These are phyloP conservation scores for Baronia brevicornis DNA, from an alignment of 2,888 invertebrate genomes.

Conservation along the genomic window DNA sequence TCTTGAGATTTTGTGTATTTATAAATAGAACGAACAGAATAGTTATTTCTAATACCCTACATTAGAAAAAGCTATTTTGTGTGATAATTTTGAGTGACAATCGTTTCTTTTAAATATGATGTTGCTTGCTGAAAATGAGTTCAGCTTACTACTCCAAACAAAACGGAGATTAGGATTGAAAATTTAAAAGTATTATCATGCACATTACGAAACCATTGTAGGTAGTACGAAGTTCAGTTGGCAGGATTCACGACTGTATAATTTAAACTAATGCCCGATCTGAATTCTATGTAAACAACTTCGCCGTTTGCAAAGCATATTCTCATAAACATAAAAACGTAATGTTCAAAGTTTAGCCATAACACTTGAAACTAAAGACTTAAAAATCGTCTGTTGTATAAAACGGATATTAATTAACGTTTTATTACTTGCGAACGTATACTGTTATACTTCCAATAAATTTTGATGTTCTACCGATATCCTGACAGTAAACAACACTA, in stretches of 20 bases:
- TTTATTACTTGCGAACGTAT: conserved; percentile 21
- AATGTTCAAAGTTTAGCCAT: conserved; percentile 63
- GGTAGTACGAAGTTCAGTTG: conserved; percentile 38
- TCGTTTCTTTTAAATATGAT: conserved; percentile 9
- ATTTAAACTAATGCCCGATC: conserved; percentile 61
- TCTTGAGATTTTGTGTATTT: no score
- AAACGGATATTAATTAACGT: conserved; percentile 34
- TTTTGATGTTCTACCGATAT: conserved; percentile 4
- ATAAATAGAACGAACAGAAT: no score
- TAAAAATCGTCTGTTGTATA: conserved; percentile 33
- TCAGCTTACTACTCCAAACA: conserved; percentile 21
- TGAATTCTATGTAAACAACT: conserved; percentile 68
- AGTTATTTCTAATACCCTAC: no score
- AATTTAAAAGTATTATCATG: conserved; percentile 21
- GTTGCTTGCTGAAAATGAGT: conserved; percentile 4
- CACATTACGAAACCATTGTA: conserved; percentile 23
- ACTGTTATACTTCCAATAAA: conserved; percentile 6
- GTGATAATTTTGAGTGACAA: no score
- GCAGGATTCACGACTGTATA: conserved; percentile 56
- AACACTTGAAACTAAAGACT: conserved; percentile 38
- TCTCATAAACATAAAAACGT: conserved; percentile 65
- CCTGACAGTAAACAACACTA: neutral
- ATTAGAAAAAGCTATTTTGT: no score
- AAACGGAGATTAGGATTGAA: conserved; percentile 25
- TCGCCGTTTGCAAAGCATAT: conserved; percentile 51